These are phyloP conservation scores for Ondatra zibethicus DNA, from an alignment of 2,113 vertebrate species.

Conservation along the genomic window DNA sequence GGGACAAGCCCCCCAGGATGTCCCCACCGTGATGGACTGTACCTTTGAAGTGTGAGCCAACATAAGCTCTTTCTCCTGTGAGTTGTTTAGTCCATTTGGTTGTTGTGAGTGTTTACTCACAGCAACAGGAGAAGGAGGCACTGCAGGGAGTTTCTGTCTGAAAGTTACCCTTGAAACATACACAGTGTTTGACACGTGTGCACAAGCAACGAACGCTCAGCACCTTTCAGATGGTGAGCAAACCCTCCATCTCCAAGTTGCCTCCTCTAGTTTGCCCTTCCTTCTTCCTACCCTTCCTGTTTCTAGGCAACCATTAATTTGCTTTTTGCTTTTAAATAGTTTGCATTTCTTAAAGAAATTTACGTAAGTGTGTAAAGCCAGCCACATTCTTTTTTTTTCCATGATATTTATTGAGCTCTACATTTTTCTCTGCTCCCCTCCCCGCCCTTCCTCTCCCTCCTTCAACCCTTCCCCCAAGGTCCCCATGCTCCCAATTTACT, in stretches of 20 bases:
- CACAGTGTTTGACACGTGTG: neutral
- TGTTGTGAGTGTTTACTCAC: neutral
- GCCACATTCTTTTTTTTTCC: neutral
- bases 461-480: no score
- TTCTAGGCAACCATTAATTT: neutral
- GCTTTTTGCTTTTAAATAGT: conserved; percentile 7
- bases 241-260: neutral
- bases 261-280: no score
- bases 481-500: no score
- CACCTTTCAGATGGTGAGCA: neutral
- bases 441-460: no score
- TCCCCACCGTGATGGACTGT: neutral
- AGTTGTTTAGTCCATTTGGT: neutral
- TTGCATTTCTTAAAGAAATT: neutral
- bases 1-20: neutral
- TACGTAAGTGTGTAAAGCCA: neutral
- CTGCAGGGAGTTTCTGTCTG: neutral
- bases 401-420: no score
- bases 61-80: neutral
- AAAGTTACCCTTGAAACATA: neutral
- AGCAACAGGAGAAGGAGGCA: neutral
- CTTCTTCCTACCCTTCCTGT: neutral
- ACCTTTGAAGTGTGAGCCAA: neutral
- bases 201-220: neutral
- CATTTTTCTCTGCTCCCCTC: no score